Percentiles rank a stretch among this genome's conserved stretches.
Evolutionary conservation across 1,140 invertebrate species (phyloP).

Genomic region (Bombus sibiricus): DNA sequence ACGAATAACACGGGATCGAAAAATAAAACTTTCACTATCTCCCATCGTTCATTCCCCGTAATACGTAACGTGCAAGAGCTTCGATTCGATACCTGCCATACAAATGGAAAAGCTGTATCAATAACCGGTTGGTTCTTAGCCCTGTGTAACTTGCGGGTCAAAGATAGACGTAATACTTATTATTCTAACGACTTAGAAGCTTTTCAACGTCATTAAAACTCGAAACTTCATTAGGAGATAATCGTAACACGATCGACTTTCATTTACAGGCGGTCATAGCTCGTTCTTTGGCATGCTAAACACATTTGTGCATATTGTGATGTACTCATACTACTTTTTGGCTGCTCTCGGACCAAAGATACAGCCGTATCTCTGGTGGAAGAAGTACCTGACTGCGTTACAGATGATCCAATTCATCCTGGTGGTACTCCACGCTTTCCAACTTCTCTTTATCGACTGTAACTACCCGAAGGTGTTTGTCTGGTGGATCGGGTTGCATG

Average conservation of each 20-base stretch:
- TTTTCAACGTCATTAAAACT: not conserved
- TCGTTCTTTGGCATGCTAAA: slow-evolving; percentile 94
- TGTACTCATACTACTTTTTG: slow-evolving; percentile 96
- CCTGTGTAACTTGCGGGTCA: not conserved
- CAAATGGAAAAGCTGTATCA: not conserved
- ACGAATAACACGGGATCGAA: not conserved
- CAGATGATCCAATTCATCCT: slow-evolving; percentile 94
- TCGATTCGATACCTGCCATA: not conserved
- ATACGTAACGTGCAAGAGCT: not conserved
- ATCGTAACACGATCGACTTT: slow-evolving; percentile 4
- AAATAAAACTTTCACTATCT: not conserved
- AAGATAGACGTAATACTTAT: not conserved
- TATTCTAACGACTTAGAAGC: not conserved
- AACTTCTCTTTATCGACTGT: slow-evolving; percentile 93
- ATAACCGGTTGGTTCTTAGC: not conserved
- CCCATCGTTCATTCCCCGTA: not conserved
- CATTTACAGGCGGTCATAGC: slow-evolving; percentile 87
- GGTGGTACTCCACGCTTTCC: slow-evolving; percentile 91
- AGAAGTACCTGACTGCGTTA: slow-evolving; percentile 93
- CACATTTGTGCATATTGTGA: slow-evolving; percentile 94
- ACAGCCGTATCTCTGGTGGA: slow-evolving; percentile 97
- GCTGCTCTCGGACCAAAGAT: slow-evolving; percentile 92
- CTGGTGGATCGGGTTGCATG: slow-evolving; percentile 89
- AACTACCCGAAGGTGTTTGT: slow-evolving; percentile 90
- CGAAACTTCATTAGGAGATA: not conserved